These are phyloP conservation scores for Propithecus coquereli DNA, from an alignment of 2,113 vertebrate genomes.

Conservation along the genomic window DNA sequence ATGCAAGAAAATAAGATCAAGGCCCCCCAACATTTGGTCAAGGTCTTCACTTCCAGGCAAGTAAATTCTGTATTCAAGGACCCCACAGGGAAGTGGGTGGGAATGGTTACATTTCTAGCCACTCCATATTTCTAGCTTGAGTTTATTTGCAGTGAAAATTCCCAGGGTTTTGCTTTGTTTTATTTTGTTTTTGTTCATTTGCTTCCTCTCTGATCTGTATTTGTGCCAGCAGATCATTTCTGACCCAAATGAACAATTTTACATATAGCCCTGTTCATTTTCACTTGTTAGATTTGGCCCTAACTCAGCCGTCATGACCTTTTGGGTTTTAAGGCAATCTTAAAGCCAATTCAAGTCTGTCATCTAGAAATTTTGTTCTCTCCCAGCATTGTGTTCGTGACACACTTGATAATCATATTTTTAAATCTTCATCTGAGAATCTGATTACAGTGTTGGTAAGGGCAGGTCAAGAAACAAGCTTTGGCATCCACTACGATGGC, in stretches of 20 bases:
- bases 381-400: not conserved
- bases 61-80: not conserved
- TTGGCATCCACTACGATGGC: not conserved
- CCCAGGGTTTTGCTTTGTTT: not conserved
- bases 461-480: not conserved
- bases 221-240: slow-evolving; percentile 1
- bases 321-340: not conserved
- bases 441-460: not conserved
- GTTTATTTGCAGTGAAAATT: slow-evolving; percentile 37
- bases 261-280: not conserved
- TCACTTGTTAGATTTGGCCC: not conserved
- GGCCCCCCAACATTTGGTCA: not conserved
- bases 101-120: not conserved
- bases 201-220: not conserved
- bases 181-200: not conserved
- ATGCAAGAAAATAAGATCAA: not conserved
- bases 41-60: not conserved
- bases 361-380: slow-evolving; percentile 1
- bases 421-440: not conserved
- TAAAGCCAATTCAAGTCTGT: not conserved
- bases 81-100: not conserved
- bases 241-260: not conserved
- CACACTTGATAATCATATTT: not conserved
- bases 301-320: not conserved
- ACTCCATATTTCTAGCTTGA: not conserved